A percentile compares a stretch with the other conserved stretches of the same genome.
These are phyloP conservation scores for Macropodus opercularis DNA, from an alignment of 2,797 vertebrate species.

Conservation along the genomic window DNA sequence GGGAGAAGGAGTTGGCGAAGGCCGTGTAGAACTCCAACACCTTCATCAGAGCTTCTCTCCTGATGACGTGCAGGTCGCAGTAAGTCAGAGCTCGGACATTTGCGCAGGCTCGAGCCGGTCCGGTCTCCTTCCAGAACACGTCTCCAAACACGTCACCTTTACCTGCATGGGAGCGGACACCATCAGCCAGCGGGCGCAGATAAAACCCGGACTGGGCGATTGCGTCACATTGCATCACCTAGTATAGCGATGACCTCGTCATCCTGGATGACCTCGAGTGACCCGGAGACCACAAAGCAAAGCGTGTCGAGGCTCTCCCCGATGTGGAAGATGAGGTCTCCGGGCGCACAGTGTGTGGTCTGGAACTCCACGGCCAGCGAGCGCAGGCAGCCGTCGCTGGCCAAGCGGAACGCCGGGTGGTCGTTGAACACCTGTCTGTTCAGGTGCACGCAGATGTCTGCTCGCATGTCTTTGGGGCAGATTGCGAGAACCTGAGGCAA, in stretches of 20 bases:
- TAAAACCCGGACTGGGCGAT: neutral
- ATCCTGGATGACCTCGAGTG: constrained; percentile 98
- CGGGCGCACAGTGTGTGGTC: constrained; percentile 95
- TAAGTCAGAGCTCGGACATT: constrained; percentile 96
- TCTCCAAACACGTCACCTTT: constrained; percentile 98
- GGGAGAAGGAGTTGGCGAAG: constrained; percentile 94
- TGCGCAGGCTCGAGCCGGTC: constrained; percentile 90
- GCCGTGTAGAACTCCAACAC: constrained; percentile 97
- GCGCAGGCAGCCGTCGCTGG: constrained; percentile 94
- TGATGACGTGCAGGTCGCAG: constrained; percentile 96
- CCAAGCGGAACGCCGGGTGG: constrained; percentile 95
- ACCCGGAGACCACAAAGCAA: constrained; percentile 97
- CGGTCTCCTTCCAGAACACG: constrained; percentile 96
- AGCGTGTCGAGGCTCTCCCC: constrained; percentile 96
- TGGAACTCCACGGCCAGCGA: constrained; percentile 97
- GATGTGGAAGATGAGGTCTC: constrained; percentile 97
- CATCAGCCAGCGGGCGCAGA: neutral
- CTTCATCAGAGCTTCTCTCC: constrained; percentile 91
- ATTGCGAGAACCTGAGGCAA: constrained; percentile 91
- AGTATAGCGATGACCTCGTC: constrained; percentile 98
- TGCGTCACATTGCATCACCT: constrained; percentile 75
- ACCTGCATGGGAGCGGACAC: constrained; percentile 74
- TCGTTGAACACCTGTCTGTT: constrained; percentile 96
- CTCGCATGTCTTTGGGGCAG: constrained; percentile 99
- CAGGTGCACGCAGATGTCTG: constrained; percentile 98